Evolutionary conservation across 2,113 vertebrate genomes (phyloP).

Genomic region (Gavia stellata): DNA sequence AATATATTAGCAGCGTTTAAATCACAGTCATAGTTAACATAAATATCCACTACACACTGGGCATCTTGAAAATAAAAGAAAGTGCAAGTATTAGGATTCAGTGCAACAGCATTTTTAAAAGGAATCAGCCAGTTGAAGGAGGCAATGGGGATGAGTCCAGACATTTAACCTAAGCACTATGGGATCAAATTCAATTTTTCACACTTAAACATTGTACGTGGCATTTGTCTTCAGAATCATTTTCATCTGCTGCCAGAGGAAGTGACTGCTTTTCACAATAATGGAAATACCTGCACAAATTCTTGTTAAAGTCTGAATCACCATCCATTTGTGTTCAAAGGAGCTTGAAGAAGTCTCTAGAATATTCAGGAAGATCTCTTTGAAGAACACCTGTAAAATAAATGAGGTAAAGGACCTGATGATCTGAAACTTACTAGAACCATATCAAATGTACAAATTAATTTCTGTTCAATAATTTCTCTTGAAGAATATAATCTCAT

Average conservation of each 20-base stretch:
- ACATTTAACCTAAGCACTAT: background rate
- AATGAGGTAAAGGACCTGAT: background rate
- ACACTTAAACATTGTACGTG: background rate
- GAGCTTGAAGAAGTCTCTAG: constrained; percentile 95
- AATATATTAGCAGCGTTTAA: constrained; percentile 98
- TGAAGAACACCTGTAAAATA: constrained; percentile 89
- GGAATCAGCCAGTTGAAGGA: background rate
- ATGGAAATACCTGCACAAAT: constrained; percentile 90
- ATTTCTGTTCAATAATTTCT: background rate
- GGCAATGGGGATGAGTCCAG: background rate
- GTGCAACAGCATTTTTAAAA: background rate
- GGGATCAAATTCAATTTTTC: background rate
- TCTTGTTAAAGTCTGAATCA: constrained; percentile 96
- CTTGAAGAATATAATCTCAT: background rate
- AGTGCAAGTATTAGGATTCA: background rate
- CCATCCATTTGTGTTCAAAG: constrained; percentile 99
- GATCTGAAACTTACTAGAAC: background rate
- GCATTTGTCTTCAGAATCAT: background rate
- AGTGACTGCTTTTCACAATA: background rate
- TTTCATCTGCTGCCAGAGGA: background rate
- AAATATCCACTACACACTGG: constrained; percentile 98
- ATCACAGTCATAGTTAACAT: constrained; percentile 98
- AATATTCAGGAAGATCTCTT: constrained; percentile 97
- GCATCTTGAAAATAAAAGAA: constrained; percentile 81
- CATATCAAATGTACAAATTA: background rate